phyloP scores from a whole-genome alignment of 1,140 invertebrate genomes.

The Heliconius congener region DNA sequence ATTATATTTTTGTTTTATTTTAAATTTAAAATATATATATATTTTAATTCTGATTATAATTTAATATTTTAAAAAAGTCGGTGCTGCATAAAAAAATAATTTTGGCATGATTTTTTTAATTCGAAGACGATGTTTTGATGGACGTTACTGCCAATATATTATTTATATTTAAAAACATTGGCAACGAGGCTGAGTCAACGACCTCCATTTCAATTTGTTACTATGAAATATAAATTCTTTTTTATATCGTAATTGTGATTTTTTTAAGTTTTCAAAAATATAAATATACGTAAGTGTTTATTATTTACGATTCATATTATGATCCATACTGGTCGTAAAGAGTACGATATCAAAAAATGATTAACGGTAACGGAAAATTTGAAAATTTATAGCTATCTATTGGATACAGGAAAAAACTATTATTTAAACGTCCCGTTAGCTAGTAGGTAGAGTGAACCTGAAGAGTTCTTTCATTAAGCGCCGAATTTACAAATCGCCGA shows the following conservation, averaged over 20 bases:
- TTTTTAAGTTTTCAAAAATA: not conserved
- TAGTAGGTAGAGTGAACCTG: too few relatives aligned
- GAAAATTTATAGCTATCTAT: too few relatives aligned
- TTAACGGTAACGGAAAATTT: too few relatives aligned
- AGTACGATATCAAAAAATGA: not conserved
- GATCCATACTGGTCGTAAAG: not conserved
- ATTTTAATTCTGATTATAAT: too few relatives aligned
- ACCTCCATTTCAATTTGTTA: conserved; percentile 5
- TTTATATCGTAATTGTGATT: not conserved
- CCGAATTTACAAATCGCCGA: too few relatives aligned
- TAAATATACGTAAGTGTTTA: conserved; percentile 4
- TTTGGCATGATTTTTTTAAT: not conserved
- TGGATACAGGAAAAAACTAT: too few relatives aligned
- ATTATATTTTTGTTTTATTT: too few relatives aligned
- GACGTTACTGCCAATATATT: not conserved
- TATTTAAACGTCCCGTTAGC: too few relatives aligned
- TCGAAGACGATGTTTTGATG: not conserved
- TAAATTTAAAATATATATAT: too few relatives aligned
- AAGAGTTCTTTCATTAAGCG: too few relatives aligned
- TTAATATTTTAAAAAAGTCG: not conserved
- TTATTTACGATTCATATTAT: not conserved
- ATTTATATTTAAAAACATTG: conserved; percentile 15
- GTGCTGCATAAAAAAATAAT: not conserved
- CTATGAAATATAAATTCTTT: not conserved
- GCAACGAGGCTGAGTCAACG: not conserved